Conservation (phyloP, 37 sponge, comb jelly and placozoan genomes). For the Diacarnus erythraeanus region DNA sequence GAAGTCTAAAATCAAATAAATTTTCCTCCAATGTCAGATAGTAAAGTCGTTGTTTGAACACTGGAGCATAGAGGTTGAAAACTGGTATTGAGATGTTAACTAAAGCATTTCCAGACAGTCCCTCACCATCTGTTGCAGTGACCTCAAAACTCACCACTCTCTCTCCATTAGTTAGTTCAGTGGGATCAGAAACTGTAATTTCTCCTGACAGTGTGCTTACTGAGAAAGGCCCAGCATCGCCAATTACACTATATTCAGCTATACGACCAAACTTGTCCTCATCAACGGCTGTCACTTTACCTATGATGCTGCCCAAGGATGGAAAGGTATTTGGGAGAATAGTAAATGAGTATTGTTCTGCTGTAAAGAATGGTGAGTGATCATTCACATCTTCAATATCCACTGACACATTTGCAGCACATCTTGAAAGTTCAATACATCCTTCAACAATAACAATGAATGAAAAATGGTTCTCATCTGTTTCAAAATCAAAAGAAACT, state of each 20-base stretch:
- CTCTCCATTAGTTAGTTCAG: conserved; percentile 9
- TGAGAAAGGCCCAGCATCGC: conserved; percentile 43
- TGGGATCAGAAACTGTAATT: conserved; percentile 20
- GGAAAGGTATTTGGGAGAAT: conserved; percentile 18
- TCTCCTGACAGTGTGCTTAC: conserved; percentile 22
- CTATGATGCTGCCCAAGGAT: conserved; percentile 26
- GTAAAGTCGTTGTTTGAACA: conserved; percentile 40
- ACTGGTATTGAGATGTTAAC: conserved; percentile 46
- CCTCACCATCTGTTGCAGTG: conserved; percentile 58
- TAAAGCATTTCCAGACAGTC: conserved; percentile 4
- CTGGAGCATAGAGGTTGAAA: conserved; percentile 49
- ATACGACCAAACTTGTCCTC: conserved; percentile 38
- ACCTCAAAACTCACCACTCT: conserved; percentile 37
- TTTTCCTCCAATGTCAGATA: conserved; percentile 44
- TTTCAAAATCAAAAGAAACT: conserved; percentile 53
- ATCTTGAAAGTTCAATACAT: conserved; percentile 13
- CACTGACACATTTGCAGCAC: conserved; percentile 25
- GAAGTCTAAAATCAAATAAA: conserved; percentile 29
- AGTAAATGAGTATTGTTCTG: background rate
- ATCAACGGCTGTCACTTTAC: conserved; percentile 43
- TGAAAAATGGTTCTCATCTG: conserved; percentile 7
- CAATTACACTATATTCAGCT: conserved; percentile 20
- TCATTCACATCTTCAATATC: conserved; percentile 50
- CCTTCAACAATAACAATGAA: conserved; percentile 18
- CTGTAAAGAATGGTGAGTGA: conserved; percentile 32